Evolutionary conservation across 1,140 invertebrate species (phyloP).

Genomic region (Planococcus citri): DNA sequence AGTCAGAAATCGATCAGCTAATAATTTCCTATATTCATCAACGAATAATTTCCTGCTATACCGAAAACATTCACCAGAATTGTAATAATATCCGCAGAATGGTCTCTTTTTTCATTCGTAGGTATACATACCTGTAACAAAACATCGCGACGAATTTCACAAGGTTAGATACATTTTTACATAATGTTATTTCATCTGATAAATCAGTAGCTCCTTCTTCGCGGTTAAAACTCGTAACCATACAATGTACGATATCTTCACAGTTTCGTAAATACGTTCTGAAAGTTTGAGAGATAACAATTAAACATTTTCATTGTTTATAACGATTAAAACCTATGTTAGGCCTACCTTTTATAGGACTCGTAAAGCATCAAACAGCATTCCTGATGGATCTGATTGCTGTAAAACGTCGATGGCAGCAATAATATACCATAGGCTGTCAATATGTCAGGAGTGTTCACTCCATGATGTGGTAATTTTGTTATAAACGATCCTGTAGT

Average conservation of each 20-base stretch:
- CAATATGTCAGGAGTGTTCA: slow-evolving; percentile 94
- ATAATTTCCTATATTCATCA: slow-evolving; percentile 88
- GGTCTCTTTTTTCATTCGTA: slow-evolving; percentile 43
- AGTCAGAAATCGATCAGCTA: slow-evolving; percentile 82
- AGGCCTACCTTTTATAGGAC: slow-evolving; percentile 84
- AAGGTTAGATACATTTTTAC: slow-evolving; percentile 42
- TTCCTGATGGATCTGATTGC: slow-evolving; percentile 82
- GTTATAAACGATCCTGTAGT: slow-evolving; percentile 67
- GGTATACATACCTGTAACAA: slow-evolving; percentile 39
- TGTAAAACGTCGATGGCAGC: slow-evolving; percentile 86
- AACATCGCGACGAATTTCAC: slow-evolving; percentile 26
- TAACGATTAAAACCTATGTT: no score
- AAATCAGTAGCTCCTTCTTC: slow-evolving; percentile 86
- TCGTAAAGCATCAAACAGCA: slow-evolving; percentile 87
- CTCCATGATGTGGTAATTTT: slow-evolving; percentile 78
- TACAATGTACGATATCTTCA: slow-evolving; percentile 89
- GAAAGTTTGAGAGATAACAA: background rate
- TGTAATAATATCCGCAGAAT: slow-evolving; percentile 89
- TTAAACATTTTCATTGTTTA: no score
- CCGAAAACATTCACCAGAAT: slow-evolving; percentile 98
- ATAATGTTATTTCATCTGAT: slow-evolving; percentile 76
- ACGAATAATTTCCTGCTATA: slow-evolving; percentile 96
- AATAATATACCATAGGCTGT: slow-evolving; percentile 95
- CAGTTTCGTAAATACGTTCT: slow-evolving; percentile 62
- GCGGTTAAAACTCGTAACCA: slow-evolving; percentile 81